These are phyloP conservation scores for Cantharis rufa DNA, from an alignment of 2,888 invertebrate genomes.

Conservation along the genomic window DNA sequence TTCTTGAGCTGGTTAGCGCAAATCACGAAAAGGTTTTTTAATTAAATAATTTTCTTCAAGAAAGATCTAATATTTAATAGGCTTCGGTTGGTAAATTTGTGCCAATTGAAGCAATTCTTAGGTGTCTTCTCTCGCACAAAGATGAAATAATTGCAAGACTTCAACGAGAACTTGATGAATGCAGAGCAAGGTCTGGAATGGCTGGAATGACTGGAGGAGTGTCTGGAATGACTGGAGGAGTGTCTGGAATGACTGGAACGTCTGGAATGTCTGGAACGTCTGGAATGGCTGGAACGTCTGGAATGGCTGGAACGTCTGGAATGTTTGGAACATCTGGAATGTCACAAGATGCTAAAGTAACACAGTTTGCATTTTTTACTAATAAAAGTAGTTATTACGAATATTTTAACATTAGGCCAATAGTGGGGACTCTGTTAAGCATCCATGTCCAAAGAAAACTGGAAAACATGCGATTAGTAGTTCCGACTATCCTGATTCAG, in stretches of 20 bases:
- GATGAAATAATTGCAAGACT: constrained; percentile 59
- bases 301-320: too few relatives aligned
- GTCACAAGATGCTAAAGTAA: too few relatives aligned
- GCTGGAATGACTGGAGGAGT: too few relatives aligned
- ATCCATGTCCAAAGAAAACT: neutral
- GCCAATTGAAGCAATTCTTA: constrained; percentile 49
- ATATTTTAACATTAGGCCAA: neutral
- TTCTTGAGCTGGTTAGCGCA: constrained; percentile 60
- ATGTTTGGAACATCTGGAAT: too few relatives aligned
- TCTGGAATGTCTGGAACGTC: too few relatives aligned
- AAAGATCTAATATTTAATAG: constrained; percentile 34
- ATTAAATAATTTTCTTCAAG: neutral
- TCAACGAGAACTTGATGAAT: constrained; percentile 56
- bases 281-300: neutral
- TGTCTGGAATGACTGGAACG: too few relatives aligned
- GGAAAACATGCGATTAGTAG: neutral
- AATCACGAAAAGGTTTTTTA: constrained; percentile 37
- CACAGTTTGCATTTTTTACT: neutral
- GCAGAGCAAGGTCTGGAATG: neutral
- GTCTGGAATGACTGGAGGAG: too few relatives aligned
- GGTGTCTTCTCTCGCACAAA: constrained; percentile 52
- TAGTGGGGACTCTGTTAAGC: neutral
- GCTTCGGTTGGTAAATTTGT: constrained; percentile 46
- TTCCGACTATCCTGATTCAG: neutral
- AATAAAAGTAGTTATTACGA: neutral